A percentile compares a stretch with the other conserved stretches of the same genome.
Evolutionary conservation across 1,140 invertebrate species (phyloP).

Genomic region (Drosophila equinoxialis): DNA sequence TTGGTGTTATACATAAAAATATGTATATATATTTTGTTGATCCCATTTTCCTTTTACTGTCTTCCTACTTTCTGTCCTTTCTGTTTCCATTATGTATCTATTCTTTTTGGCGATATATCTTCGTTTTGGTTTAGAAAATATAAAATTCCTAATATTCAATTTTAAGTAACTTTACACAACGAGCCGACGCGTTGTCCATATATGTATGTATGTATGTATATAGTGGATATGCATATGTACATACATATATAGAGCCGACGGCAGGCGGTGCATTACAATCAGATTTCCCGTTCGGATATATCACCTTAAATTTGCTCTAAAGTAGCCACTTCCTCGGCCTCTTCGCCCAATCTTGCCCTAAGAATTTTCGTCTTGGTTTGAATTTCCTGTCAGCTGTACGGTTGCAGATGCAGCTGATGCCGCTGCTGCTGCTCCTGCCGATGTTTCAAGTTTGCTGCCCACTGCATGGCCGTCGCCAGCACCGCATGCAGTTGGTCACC

Average conservation of each 20-base stretch:
- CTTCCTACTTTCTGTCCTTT: neutral
- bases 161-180: neutral
- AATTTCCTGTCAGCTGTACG: slow-evolving; percentile 5
- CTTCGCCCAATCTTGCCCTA: neutral
- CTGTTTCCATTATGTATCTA: too few relatives aligned
- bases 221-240: neutral
- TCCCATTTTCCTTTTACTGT: slow-evolving; percentile 32
- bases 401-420: slow-evolving; percentile 18
- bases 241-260: too few relatives aligned
- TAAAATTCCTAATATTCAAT: neutral
- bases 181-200: neutral
- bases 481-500: slow-evolving; percentile 42
- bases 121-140: neutral
- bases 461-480: slow-evolving; percentile 30
- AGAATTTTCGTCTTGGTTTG: slow-evolving; percentile 16
- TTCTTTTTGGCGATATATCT: neutral
- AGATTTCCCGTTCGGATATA: neutral
- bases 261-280: neutral
- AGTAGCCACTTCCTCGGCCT: neutral
- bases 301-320: neutral
- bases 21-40: slow-evolving; percentile 31
- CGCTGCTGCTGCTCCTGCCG: slow-evolving; percentile 47
- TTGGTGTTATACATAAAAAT: slow-evolving; percentile 44
- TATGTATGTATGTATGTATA: neutral
- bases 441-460: slow-evolving; percentile 1